Conservation (phyloP, 2,888 invertebrate genomes). For the Ethmia dodecea region DNA sequence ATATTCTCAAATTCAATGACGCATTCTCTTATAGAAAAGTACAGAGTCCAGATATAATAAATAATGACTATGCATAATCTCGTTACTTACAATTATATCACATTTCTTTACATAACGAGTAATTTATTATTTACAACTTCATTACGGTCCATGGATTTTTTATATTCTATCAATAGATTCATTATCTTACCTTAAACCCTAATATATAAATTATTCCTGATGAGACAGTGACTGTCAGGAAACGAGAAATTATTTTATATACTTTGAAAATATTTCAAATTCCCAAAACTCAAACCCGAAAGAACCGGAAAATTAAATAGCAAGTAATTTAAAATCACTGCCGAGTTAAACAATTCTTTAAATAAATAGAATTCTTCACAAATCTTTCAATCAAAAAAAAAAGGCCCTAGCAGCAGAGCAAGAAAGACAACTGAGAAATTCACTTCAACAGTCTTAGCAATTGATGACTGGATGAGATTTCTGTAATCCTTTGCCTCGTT, state of each 20-base stretch:
- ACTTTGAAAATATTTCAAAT: too few relatives aligned
- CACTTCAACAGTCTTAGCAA: conserved; percentile 23
- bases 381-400: not conserved
- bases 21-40: conserved; percentile 15
- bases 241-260: too few relatives aligned
- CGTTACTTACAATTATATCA: conserved; percentile 39
- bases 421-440: conserved; percentile 25
- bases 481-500: conserved; percentile 74
- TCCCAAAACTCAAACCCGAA: too few relatives aligned
- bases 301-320: too few relatives aligned
- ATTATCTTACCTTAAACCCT: too few relatives aligned
- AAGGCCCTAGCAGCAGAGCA: not conserved
- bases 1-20: not conserved
- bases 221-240: too few relatives aligned
- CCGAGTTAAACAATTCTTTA: too few relatives aligned
- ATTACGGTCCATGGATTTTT: too few relatives aligned
- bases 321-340: too few relatives aligned
- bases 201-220: too few relatives aligned
- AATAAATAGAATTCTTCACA: too few relatives aligned
- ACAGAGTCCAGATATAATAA: conserved; percentile 13
- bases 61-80: conserved; percentile 6
- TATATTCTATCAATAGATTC: too few relatives aligned
- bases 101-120: conserved; percentile 41
- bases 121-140: conserved; percentile 30
- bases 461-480: conserved; percentile 56